These are phyloP conservation scores for Silurus asotus DNA, from an alignment of 2,113 vertebrate genomes.

Conservation along the genomic window DNA sequence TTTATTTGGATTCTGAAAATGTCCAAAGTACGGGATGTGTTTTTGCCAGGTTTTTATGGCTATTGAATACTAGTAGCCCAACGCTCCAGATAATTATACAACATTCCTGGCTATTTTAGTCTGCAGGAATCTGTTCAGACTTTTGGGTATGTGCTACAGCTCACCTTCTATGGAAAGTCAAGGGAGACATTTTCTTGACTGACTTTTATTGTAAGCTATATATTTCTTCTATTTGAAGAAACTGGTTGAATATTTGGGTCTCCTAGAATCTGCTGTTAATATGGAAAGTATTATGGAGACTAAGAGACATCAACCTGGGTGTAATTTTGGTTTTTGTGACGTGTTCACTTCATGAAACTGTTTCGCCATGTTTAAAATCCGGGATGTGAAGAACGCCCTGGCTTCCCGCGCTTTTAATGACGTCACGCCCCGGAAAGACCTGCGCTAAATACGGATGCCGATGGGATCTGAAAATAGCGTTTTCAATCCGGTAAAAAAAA, in stretches of 20 bases:
- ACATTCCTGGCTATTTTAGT: neutral
- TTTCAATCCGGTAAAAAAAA: conserved; percentile 33
- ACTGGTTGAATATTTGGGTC: no score
- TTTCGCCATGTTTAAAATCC: neutral
- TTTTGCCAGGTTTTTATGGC: neutral
- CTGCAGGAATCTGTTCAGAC: neutral
- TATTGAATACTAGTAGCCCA: no score
- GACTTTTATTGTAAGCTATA: neutral
- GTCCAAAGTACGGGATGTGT: neutral
- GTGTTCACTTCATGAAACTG: no score
- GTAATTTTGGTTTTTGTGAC: neutral
- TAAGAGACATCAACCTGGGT: no score
- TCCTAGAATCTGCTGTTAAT: no score
- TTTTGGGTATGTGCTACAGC: no score
- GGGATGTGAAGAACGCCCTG: neutral
- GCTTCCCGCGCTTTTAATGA: conserved; percentile 42
- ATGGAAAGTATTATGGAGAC: no score
- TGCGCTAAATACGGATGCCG: conserved; percentile 57
- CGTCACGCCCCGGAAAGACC: conserved; percentile 52
- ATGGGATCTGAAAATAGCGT: conserved; percentile 40
- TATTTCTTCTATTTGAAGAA: no score
- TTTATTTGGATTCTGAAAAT: neutral
- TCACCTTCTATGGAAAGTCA: no score
- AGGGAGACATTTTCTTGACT: neutral
- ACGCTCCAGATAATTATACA: no score